Evolutionary conservation across 2,888 invertebrate genomes (phyloP).

Genomic region (Caenorhabditis wallacei): DNA sequence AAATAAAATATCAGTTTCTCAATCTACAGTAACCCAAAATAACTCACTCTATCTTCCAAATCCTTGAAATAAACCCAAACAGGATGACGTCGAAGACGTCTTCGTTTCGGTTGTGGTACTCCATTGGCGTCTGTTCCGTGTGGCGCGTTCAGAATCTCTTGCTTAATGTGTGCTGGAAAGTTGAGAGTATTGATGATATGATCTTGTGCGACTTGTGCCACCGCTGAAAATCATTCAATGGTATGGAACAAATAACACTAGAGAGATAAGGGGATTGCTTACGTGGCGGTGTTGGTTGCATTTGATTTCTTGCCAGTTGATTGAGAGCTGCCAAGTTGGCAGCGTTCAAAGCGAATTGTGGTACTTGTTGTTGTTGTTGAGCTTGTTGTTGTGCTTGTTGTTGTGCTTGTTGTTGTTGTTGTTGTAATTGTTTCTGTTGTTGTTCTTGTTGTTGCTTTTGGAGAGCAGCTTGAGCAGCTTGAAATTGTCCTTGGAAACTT

Average conservation of each 20-base stretch:
- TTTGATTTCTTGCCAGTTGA: conserved; percentile 67
- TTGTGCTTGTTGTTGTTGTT: conserved; percentile 56
- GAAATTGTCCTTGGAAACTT: conserved; percentile 66
- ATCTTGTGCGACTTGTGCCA: conserved; percentile 52
- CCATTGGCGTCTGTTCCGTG: conserved; percentile 74
- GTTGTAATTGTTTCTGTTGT: conserved; percentile 55
- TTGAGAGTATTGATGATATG: conserved; percentile 68
- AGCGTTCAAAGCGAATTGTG: conserved; percentile 70
- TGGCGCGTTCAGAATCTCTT: conserved; percentile 68
- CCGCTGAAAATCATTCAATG: conserved; percentile 10
- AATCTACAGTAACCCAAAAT: background rate
- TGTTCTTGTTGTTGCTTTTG: conserved; percentile 68
- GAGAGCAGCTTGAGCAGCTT: conserved; percentile 54
- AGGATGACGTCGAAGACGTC: conserved; percentile 78
- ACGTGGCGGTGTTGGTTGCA: conserved; percentile 49
- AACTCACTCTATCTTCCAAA: conserved; percentile 78
- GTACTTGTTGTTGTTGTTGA: conserved; percentile 41
- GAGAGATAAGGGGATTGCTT: background rate
- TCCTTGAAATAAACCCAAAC: conserved; percentile 81
- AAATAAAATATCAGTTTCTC: conserved; percentile 30
- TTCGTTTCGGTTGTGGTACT: conserved; percentile 75
- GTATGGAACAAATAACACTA: background rate
- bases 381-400: conserved; percentile 36
- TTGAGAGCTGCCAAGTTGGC: conserved; percentile 72
- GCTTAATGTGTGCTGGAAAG: conserved; percentile 67